Percentiles rank a stretch among this genome's conserved stretches.
These are phyloP conservation scores for Pycnomerus fuliginosus DNA, from an alignment of 2,888 invertebrate species.

Conservation along the genomic window DNA sequence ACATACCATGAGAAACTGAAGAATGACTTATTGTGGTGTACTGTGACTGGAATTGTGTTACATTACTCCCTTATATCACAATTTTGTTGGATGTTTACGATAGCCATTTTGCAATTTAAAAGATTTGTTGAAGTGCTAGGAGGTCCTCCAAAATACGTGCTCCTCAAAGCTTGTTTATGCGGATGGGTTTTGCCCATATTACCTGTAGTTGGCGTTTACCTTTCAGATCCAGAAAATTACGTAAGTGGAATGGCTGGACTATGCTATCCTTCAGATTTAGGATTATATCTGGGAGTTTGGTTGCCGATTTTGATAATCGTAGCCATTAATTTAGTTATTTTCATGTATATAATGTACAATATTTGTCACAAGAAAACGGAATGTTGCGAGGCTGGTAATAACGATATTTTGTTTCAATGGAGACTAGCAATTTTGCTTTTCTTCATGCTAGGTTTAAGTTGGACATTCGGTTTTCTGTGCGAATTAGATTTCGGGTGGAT, in stretches of 20 bases:
- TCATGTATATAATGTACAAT: slow-evolving; percentile 58
- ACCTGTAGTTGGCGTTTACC: slow-evolving; percentile 56
- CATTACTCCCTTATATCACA: slow-evolving; percentile 68
- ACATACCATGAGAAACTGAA: slow-evolving; percentile 10
- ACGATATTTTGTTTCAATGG: slow-evolving; percentile 51
- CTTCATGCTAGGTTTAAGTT: slow-evolving; percentile 61
- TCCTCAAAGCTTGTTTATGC: slow-evolving; percentile 62
- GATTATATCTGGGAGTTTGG: slow-evolving; percentile 59
- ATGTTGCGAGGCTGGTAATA: slow-evolving; percentile 28
- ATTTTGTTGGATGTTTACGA: slow-evolving; percentile 73
- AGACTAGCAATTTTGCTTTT: slow-evolving; percentile 50
- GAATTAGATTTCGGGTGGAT: slow-evolving; percentile 39
- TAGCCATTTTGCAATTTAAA: slow-evolving; percentile 67
- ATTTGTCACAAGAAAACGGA: slow-evolving; percentile 51
- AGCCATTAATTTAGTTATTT: slow-evolving; percentile 59
- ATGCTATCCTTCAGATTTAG: slow-evolving; percentile 59
- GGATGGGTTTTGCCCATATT: slow-evolving; percentile 64
- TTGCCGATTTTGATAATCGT: slow-evolving; percentile 58
- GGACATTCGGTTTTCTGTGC: slow-evolving; percentile 60
- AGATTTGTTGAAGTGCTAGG: slow-evolving; percentile 65
- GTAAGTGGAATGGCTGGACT: slow-evolving; percentile 39
- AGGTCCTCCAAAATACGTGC: slow-evolving; percentile 52
- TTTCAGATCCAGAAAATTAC: slow-evolving; percentile 55
- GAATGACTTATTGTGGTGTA: slow-evolving; percentile 53
- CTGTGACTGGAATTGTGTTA: slow-evolving; percentile 59